Evolutionary conservation across 2,113 vertebrate species (phyloP).

Genomic region (Gobio gobio): DNA sequence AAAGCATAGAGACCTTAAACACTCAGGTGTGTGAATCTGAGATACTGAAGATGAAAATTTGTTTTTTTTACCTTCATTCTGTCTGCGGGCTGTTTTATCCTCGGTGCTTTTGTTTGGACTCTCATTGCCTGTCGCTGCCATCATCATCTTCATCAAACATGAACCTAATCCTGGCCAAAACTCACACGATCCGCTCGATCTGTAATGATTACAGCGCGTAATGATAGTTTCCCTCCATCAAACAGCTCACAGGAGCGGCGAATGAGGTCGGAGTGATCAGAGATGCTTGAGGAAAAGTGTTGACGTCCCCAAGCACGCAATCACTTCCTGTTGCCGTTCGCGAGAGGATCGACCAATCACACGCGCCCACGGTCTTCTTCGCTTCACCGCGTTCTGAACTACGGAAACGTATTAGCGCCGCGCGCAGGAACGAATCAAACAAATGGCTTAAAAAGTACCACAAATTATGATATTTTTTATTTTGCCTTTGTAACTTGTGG

Average conservation of each 20-base stretch:
- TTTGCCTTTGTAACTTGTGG: neutral
- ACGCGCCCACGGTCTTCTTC: neutral
- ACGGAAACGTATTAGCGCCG: neutral
- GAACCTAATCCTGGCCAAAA: neutral
- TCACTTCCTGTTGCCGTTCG: constrained; percentile 21
- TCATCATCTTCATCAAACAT: constrained; percentile 68
- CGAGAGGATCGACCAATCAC: neutral
- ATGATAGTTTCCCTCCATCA: neutral
- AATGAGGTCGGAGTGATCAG: neutral
- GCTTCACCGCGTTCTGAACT: neutral
- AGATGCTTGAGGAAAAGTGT: neutral
- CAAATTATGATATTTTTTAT: neutral
- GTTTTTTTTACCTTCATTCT: constrained; percentile 67
- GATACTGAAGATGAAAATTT: neutral
- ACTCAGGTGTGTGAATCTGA: neutral
- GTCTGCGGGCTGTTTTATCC: constrained; percentile 59
- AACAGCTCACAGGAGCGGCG: neutral
- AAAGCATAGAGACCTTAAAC: neutral
- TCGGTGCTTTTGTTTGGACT: constrained; percentile 53
- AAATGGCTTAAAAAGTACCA: neutral
- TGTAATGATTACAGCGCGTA: neutral
- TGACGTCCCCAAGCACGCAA: constrained; percentile 29
- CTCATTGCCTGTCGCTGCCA: constrained; percentile 60
- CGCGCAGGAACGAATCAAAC: neutral
- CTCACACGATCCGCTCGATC: constrained; percentile 26